phyloP scores from a whole-genome alignment of 2,797 vertebrate genomes.

The Sphenopsis melanotis region DNA sequence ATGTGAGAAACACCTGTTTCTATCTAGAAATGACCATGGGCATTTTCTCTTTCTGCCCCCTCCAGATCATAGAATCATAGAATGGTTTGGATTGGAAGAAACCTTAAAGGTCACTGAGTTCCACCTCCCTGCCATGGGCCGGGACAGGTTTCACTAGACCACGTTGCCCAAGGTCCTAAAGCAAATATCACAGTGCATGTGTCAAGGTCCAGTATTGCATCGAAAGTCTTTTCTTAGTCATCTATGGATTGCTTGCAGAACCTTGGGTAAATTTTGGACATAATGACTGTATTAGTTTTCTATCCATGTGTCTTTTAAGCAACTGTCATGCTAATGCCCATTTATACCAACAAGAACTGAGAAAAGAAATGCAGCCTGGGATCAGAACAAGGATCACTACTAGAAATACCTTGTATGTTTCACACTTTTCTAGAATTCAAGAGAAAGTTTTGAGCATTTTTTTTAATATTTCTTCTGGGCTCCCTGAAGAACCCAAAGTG shows the following conservation, averaged over 20 bases:
- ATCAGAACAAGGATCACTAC: neutral
- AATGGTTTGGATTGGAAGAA: neutral
- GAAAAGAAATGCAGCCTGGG: neutral
- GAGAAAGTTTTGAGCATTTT: neutral
- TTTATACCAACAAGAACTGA: neutral
- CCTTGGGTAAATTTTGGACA: neutral
- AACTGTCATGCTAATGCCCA: neutral
- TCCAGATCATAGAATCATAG: neutral
- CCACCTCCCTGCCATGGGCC: neutral
- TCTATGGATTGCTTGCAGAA: neutral
- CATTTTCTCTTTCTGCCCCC: neutral
- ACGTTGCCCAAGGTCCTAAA: neutral
- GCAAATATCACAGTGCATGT: neutral
- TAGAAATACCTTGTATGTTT: neutral
- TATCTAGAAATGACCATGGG: neutral
- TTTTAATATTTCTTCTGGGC: neutral
- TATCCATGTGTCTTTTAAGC: rapidly evolving
- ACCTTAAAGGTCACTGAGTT: neutral
- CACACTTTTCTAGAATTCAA: neutral
- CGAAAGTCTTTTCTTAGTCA: neutral
- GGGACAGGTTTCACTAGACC: neutral
- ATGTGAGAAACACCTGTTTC: neutral
- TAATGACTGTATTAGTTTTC: neutral
- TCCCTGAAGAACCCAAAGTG: neutral
- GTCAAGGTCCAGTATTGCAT: neutral